Percentiles rank a stretch among this genome's conserved stretches.
These are phyloP conservation scores for Dryobates pubescens DNA, from an alignment of 2,797 vertebrate species.

Conservation along the genomic window DNA sequence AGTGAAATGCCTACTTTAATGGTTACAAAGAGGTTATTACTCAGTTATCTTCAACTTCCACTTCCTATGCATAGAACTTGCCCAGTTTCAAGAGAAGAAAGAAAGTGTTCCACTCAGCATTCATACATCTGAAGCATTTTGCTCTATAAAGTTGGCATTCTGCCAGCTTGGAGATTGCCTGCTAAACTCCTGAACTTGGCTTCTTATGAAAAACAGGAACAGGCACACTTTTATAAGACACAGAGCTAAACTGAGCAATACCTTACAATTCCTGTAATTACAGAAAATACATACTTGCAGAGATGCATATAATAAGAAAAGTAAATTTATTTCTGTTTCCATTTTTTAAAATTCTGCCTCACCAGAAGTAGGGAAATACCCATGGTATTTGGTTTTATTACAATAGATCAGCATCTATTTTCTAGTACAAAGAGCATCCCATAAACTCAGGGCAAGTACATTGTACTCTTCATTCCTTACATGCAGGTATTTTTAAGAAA, in stretches of 20 bases:
- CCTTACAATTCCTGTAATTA: neutral
- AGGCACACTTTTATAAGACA: neutral
- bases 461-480: neutral
- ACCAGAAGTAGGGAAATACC: neutral
- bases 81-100: neutral
- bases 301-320: neutral
- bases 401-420: neutral
- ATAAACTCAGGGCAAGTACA: neutral
- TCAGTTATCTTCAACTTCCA: neutral
- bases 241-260: constrained; percentile 10
- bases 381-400: neutral
- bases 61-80: neutral
- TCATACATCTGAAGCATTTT: neutral
- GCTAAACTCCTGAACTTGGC: constrained; percentile 20
- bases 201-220: neutral
- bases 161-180: neutral
- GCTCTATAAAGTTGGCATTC: neutral
- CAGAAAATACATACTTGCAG: neutral
- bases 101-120: neutral
- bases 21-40: neutral
- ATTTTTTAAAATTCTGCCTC: neutral
- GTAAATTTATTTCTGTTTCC: neutral
- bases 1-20: neutral
- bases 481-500: neutral
- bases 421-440: neutral